Evolutionary conservation across 2,797 vertebrate genomes (phyloP).

Genomic region (Oryzias sinensis): DNA sequence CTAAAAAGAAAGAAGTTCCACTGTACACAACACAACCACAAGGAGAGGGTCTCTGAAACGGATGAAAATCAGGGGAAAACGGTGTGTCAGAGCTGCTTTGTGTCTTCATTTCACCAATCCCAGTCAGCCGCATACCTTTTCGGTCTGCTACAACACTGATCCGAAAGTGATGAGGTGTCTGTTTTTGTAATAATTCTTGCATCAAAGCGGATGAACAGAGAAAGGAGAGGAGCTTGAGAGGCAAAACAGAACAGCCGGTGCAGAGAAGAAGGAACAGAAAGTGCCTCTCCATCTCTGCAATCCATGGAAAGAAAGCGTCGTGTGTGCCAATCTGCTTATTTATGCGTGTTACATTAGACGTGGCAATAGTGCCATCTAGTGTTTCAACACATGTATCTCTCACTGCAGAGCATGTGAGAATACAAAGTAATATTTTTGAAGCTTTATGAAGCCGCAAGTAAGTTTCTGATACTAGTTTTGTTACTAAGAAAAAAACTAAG

Average conservation of each 20-base stretch:
- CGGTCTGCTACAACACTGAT: constrained; percentile 35
- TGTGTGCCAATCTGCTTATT: constrained; percentile 49
- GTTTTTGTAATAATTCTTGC: constrained; percentile 51
- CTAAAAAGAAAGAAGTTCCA: constrained; percentile 11
- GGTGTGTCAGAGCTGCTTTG: constrained; percentile 30
- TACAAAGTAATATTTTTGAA: constrained; percentile 1
- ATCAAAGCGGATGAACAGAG: constrained; percentile 44
- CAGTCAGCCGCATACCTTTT: constrained; percentile 10
- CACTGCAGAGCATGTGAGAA: constrained; percentile 7
- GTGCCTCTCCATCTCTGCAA: constrained; percentile 47
- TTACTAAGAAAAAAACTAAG: constrained; percentile 9
- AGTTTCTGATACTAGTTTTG: constrained; percentile 1
- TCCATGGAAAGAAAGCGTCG: constrained; percentile 43
- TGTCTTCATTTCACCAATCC: constrained; percentile 44
- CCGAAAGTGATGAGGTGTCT: constrained; percentile 35
- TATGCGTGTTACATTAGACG: constrained; percentile 35
- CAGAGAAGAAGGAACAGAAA: constrained; percentile 33
- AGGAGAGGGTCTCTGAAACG: constrained; percentile 20
- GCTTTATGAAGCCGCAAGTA: constrained; percentile 12
- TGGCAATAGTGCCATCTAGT: constrained; percentile 74
- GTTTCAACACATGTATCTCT: constrained; percentile 1
- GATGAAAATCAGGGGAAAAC: constrained; percentile 13
- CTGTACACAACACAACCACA: constrained; percentile 17
- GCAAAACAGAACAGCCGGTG: constrained; percentile 11
- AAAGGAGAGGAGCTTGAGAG: constrained; percentile 27